phyloP scores from a whole-genome alignment of 2,888 invertebrate species.

The Drymonia ruficornis region DNA sequence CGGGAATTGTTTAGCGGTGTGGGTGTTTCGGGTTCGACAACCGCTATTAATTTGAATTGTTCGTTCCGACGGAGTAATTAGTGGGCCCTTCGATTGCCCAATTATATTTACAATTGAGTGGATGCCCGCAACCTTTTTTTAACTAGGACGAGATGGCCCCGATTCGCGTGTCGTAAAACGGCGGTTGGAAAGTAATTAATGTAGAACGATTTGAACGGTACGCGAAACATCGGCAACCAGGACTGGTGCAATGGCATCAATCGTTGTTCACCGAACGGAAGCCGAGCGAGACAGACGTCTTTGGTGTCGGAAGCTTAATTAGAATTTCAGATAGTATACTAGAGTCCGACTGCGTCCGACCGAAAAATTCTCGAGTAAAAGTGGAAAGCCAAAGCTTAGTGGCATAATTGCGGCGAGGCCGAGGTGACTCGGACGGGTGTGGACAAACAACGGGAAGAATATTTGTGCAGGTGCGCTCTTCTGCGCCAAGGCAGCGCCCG shows the following conservation, averaged over 20 bases:
- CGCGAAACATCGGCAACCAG: constrained; percentile 53
- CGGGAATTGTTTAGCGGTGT: constrained; percentile 40
- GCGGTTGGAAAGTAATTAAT: constrained; percentile 59
- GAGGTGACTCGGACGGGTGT: constrained; percentile 65
- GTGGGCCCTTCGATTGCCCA: constrained; percentile 52
- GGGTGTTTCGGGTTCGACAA: constrained; percentile 49
- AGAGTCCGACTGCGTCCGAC: constrained; percentile 54
- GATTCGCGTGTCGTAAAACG: constrained; percentile 62
- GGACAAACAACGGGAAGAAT: constrained; percentile 73
- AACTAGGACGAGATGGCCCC: constrained; percentile 51
- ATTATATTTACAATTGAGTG: constrained; percentile 63
- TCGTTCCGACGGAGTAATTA: constrained; percentile 58
- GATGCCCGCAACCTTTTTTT: constrained; percentile 54
- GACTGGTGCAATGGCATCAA: constrained; percentile 55
- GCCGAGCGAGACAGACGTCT: constrained; percentile 30
- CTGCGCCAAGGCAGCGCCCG: constrained; percentile 38
- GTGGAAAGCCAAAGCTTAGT: constrained; percentile 67
- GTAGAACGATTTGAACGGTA: constrained; percentile 61
- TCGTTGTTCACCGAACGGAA: constrained; percentile 44
- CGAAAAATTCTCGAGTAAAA: constrained; percentile 58
- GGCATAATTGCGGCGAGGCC: constrained; percentile 66
- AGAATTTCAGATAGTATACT: constrained; percentile 60
- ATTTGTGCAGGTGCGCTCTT: constrained; percentile 71
- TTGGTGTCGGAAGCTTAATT: constrained; percentile 50
- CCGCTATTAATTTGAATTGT: constrained; percentile 56